Conservation (phyloP, 2,797 vertebrate genomes). For the Neostethus bicornis region DNA sequence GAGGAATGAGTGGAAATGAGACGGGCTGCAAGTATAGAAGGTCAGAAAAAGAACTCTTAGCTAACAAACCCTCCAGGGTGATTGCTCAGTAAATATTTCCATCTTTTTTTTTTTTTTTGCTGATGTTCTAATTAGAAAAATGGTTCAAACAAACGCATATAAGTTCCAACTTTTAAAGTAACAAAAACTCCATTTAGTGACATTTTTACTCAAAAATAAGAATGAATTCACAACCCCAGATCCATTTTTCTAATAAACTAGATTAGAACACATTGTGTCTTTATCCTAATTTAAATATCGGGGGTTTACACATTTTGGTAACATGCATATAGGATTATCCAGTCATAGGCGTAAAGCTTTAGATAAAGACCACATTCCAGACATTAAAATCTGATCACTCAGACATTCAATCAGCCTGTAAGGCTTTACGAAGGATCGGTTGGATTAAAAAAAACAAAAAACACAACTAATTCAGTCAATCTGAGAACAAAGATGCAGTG, state of each 20-base stretch:
- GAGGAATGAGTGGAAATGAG: slow-evolving; percentile 40
- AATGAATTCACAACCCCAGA: neutral
- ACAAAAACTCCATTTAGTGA: neutral
- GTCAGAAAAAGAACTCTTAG: slow-evolving; percentile 14
- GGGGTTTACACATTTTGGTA: neutral
- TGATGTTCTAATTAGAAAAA: slow-evolving; percentile 37
- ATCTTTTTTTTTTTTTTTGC: slow-evolving; percentile 28
- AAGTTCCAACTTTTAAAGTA: slow-evolving; percentile 6
- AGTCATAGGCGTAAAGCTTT: no score
- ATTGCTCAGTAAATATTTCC: slow-evolving; percentile 46
- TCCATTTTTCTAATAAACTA: neutral
- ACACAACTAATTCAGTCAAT: no score
- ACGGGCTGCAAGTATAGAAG: slow-evolving; percentile 20
- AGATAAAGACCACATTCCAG: no score
- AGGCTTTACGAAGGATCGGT: no score
- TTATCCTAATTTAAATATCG: neutral
- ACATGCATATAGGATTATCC: no score
- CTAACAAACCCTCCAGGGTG: slow-evolving; percentile 43
- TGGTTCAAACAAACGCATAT: slow-evolving; percentile 20
- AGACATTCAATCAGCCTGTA: no score
- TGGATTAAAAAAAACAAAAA: no score
- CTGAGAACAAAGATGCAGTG: no score
- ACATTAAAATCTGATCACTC: no score
- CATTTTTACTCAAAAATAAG: slow-evolving; percentile 5
- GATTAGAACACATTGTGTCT: neutral